Conservation (phyloP, 2,888 invertebrate species). For the Caenorhabditis afra region DNA sequence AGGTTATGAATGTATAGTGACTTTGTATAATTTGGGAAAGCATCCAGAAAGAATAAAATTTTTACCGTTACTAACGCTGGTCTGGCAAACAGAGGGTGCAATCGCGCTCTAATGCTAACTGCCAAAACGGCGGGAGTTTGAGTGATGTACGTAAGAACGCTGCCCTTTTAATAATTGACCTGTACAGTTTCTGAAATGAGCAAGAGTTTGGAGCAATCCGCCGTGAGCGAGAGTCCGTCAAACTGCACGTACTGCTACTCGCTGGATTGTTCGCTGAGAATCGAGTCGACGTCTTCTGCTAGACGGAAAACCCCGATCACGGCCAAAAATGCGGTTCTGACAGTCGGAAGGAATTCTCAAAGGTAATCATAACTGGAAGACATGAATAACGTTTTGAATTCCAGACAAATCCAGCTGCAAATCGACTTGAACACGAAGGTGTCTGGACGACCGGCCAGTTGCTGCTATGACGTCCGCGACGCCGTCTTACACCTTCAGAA, state of each 20-base stretch:
- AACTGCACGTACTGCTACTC: slow-evolving; percentile 68
- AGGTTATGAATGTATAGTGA: no score
- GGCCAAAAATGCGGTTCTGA: slow-evolving; percentile 65
- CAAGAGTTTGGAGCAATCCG: slow-evolving; percentile 23
- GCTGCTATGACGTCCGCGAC: slow-evolving; percentile 59
- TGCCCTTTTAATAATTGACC: no score
- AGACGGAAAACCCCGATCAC: slow-evolving; percentile 56
- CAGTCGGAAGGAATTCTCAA: slow-evolving; percentile 68
- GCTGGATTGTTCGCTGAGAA: slow-evolving; percentile 65
- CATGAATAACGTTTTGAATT: not conserved
- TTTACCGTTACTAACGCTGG: no score
- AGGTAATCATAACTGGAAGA: slow-evolving; percentile 27
- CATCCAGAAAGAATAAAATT: no score
- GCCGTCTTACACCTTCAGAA: slow-evolving; percentile 62
- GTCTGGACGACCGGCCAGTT: slow-evolving; percentile 55
- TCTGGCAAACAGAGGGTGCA: no score
- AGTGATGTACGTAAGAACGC: no score
- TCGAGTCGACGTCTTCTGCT: slow-evolving; percentile 56
- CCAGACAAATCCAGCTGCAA: slow-evolving; percentile 67
- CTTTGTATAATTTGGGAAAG: no score
- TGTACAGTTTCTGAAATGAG: no score
- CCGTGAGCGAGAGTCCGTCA: slow-evolving; percentile 59
- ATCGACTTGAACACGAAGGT: slow-evolving; percentile 53
- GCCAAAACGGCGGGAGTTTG: no score
- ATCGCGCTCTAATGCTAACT: no score